These are phyloP conservation scores for Pempheris klunzingeri DNA, from an alignment of 2,797 vertebrate species.

Conservation along the genomic window DNA sequence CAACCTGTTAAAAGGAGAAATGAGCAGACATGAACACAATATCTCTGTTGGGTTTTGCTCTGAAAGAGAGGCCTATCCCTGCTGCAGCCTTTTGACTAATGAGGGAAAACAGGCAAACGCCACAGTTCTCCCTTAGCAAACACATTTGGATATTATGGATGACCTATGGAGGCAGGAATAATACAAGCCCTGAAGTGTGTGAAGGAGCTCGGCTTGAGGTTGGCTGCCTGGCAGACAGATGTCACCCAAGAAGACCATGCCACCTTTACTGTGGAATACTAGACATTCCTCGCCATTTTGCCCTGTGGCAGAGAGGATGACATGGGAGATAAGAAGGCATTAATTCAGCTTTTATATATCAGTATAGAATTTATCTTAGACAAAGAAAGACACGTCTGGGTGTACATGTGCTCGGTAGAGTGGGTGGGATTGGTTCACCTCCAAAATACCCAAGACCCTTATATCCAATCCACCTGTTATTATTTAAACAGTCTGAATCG, in stretches of 20 bases:
- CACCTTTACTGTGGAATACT: constrained; percentile 67
- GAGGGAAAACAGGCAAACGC: constrained; percentile 78
- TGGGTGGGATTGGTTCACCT: constrained; percentile 73
- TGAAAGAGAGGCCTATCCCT: constrained; percentile 66
- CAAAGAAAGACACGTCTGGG: constrained; percentile 43
- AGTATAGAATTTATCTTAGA: constrained; percentile 50
- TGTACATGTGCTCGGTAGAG: constrained; percentile 49
- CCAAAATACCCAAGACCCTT: constrained; percentile 68
- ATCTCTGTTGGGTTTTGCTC: constrained; percentile 61
- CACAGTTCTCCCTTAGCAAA: constrained; percentile 78
- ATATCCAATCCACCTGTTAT: constrained; percentile 78
- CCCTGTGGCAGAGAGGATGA: constrained; percentile 53
- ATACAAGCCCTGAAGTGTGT: constrained; percentile 61
- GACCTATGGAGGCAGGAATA: constrained; percentile 74
- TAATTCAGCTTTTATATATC: constrained; percentile 41
- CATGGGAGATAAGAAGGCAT: constrained; percentile 62
- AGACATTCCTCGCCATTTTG: constrained; percentile 59
- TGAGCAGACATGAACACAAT: constrained; percentile 75
- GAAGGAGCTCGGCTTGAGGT: constrained; percentile 61
- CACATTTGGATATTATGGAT: constrained; percentile 79
- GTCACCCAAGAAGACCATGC: constrained; percentile 56
- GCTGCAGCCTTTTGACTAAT: constrained; percentile 77
- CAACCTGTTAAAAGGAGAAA: constrained; percentile 84
- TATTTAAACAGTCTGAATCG: constrained; percentile 68
- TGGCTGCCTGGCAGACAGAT: constrained; percentile 52